phyloP scores from a whole-genome alignment of 2,888 invertebrate species.

The Diaphora mendica region DNA sequence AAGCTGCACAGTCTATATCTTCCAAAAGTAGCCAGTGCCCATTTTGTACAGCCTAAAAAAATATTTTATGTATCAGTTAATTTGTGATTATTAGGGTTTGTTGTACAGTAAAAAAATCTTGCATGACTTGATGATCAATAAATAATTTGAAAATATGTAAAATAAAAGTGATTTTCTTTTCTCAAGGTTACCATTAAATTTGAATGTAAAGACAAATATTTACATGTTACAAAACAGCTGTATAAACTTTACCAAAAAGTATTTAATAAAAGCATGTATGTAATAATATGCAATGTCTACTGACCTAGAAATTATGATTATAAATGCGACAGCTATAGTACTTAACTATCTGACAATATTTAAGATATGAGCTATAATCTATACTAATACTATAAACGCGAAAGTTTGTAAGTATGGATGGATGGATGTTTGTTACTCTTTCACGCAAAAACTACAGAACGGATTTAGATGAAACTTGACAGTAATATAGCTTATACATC shows the following conservation, averaged over 20 bases:
- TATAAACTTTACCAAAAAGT: constrained; percentile 23
- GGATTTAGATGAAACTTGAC: too few relatives aligned
- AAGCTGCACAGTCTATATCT: constrained; percentile 97
- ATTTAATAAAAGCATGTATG: background rate
- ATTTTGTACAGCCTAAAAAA: constrained; percentile 90
- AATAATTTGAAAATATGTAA: background rate
- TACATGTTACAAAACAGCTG: constrained; percentile 21
- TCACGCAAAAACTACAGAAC: too few relatives aligned
- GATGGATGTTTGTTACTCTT: too few relatives aligned
- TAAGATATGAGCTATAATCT: background rate
- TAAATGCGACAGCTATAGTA: background rate
- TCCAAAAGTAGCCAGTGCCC: constrained; percentile 98
- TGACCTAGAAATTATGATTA: background rate
- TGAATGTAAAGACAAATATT: background rate
- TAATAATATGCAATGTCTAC: too few relatives aligned
- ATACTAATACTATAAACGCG: too few relatives aligned
- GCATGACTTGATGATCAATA: background rate
- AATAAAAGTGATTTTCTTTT: background rate
- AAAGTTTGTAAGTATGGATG: too few relatives aligned
- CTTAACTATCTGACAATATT: background rate
- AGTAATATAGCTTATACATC: too few relatives aligned
- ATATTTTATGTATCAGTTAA: background rate
- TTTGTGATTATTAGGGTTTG: background rate
- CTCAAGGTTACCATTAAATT: background rate
- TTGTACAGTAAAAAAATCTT: background rate